These are phyloP conservation scores for Ophthalmolycus amberensis DNA, from an alignment of 2,113 vertebrate genomes.

Conservation along the genomic window DNA sequence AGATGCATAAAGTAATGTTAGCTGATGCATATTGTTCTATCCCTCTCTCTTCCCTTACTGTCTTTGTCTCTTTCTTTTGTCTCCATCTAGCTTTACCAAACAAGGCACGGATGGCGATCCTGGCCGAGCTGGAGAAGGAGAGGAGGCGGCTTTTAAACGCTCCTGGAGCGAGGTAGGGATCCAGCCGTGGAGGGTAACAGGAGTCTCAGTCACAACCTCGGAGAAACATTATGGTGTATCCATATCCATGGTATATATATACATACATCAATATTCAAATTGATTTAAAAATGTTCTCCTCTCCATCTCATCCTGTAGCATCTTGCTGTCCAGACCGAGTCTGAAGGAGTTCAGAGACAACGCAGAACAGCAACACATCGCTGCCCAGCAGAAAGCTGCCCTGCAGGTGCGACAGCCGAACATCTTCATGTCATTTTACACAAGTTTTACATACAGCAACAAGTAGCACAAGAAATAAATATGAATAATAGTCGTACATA, in stretches of 20 bases:
- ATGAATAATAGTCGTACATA: background rate
- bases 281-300: background rate
- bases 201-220: background rate
- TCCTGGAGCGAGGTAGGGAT: constrained; percentile 91
- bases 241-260: background rate
- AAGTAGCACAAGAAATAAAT: background rate
- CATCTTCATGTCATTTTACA: background rate
- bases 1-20: background rate
- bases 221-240: background rate
- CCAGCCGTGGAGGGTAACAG: background rate
- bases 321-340: constrained; percentile 88
- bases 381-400: constrained; percentile 94
- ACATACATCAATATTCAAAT: background rate
- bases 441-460: background rate
- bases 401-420: constrained; percentile 86
- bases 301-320: constrained; percentile 74
- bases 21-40: too few relatives aligned
- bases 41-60: background rate
- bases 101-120: constrained; percentile 94
- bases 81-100: constrained; percentile 88
- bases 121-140: constrained; percentile 96
- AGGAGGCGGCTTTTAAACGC: constrained; percentile 93
- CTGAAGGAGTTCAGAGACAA: constrained; percentile 94
- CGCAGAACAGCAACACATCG: constrained; percentile 95
- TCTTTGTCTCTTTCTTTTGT: background rate